These are phyloP conservation scores for Catostylus mosaicus DNA, from an alignment of 30 jellyfish, hydroid and myxozoan species.

Conservation along the genomic window DNA sequence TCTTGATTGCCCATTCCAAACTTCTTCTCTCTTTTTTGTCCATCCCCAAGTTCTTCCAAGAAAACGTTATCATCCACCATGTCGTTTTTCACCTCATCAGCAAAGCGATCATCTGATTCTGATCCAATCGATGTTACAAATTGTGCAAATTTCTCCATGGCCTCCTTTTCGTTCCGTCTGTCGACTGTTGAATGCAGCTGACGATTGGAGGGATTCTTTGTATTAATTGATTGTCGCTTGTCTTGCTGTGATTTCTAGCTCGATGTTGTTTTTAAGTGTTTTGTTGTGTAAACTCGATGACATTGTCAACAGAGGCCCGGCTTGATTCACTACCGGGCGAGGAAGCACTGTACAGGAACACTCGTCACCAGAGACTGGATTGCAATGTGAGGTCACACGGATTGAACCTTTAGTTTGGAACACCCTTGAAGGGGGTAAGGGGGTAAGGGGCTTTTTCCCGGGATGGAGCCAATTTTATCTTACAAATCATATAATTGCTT, in stretches of 20 bases:
- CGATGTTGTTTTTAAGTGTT: background rate
- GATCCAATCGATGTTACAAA: constrained; percentile 45
- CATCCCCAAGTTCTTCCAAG: constrained; percentile 20
- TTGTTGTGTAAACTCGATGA: constrained; percentile 16
- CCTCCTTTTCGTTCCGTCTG: constrained; percentile 57
- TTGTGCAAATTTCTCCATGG: constrained; percentile 49
- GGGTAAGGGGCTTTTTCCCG: too few relatives aligned
- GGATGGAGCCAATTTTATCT: too few relatives aligned
- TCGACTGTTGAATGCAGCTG: constrained; percentile 24
- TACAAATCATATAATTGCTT: too few relatives aligned
- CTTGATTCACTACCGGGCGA: constrained; percentile 19
- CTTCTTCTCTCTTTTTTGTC: constrained; percentile 1
- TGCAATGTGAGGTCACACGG: background rate
- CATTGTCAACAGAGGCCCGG: background rate
- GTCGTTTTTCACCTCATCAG: constrained; percentile 2
- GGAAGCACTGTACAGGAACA: constrained; percentile 2
- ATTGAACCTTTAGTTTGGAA: too few relatives aligned
- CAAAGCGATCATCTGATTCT: constrained; percentile 20
- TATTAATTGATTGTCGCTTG: constrained; percentile 26
- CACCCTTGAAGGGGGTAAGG: too few relatives aligned
- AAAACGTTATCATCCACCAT: constrained; percentile 16
- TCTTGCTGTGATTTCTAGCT: constrained; percentile 52
- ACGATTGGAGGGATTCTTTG: constrained; percentile 67
- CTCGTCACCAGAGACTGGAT: constrained; percentile 17
- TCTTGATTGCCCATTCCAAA: constrained; percentile 5